Evolutionary conservation across 1,140 invertebrate species (phyloP).

Genomic region (Drosophila micromelanica): DNA sequence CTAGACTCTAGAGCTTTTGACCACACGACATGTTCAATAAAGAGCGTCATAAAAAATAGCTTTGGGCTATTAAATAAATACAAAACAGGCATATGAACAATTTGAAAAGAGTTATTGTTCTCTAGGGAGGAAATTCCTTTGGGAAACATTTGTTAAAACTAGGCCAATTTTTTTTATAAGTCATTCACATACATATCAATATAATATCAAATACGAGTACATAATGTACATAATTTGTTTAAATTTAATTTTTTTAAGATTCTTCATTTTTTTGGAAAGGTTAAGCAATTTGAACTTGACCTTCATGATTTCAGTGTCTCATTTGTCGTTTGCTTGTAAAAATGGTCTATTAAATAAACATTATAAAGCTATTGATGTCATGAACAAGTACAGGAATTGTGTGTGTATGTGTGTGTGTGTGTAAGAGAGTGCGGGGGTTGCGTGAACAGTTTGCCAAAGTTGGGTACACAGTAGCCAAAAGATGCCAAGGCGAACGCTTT

Average conservation of each 20-base stretch:
- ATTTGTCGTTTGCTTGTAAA: constrained; percentile 78
- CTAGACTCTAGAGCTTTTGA: constrained; percentile 12
- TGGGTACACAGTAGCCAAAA: constrained; percentile 15
- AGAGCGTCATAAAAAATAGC: constrained; percentile 42
- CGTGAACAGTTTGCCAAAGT: constrained; percentile 62
- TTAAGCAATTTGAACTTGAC: constrained; percentile 76
- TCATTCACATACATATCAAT: background rate
- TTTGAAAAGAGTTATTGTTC: constrained; percentile 11
- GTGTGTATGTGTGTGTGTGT: background rate
- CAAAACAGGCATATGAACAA: background rate
- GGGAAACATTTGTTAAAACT: background rate
- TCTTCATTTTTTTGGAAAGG: constrained; percentile 25
- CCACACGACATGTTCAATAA: constrained; percentile 43
- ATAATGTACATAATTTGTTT: background rate
- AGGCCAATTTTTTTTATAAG: background rate
- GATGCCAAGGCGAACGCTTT: constrained; percentile 63
- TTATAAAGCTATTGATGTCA: constrained; percentile 55
- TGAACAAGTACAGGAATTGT: constrained; percentile 7
- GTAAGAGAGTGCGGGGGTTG: constrained; percentile 51
- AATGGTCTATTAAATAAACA: constrained; percentile 79
- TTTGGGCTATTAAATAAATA: constrained; percentile 41
- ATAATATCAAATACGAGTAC: background rate
- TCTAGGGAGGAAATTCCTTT: background rate
- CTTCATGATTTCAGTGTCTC: constrained; percentile 69
- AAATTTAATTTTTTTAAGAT: background rate